A percentile compares a stretch with the other conserved stretches of the same genome.
phyloP scores from a whole-genome alignment of 1,140 invertebrate genomes.

The Drosophila fuyamai region DNA sequence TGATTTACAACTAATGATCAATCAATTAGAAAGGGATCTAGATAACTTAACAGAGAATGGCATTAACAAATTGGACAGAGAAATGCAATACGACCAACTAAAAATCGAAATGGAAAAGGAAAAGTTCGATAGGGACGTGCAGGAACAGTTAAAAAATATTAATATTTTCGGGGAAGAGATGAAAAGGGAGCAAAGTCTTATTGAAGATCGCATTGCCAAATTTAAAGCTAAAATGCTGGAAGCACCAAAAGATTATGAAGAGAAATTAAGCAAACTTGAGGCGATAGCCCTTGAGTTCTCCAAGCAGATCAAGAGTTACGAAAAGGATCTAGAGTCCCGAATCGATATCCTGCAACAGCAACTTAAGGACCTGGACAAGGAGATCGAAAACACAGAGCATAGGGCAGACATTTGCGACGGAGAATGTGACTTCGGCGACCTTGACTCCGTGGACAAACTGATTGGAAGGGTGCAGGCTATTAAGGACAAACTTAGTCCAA shows the following conservation, averaged over 20 bases:
- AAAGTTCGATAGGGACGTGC: not conserved
- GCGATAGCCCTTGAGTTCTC: not conserved
- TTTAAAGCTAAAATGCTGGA: not conserved
- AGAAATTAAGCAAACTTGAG: not conserved
- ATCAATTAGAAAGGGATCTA: not conserved
- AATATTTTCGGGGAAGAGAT: not conserved
- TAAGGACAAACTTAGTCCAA: not conserved
- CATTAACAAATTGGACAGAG: not conserved
- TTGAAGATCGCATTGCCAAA: not conserved
- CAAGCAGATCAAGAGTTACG: not conserved
- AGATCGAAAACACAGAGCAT: not conserved
- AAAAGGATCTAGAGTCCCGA: not conserved
- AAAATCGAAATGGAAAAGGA: conserved; percentile 1
- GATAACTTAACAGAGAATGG: conserved; percentile 4
- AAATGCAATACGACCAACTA: not conserved
- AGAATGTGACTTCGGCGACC: conserved; percentile 4
- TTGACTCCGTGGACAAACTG: not conserved
- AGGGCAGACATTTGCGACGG: conserved; percentile 1
- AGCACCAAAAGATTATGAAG: not conserved
- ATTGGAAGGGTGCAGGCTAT: not conserved
- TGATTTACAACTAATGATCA: not conserved
- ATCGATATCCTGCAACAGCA: not conserved
- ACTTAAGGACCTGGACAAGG: not conserved
- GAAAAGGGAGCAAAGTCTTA: not conserved
- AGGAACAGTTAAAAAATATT: not conserved